Conservation (phyloP, 2,797 vertebrate genomes). For the Novumbra hubbsi region DNA sequence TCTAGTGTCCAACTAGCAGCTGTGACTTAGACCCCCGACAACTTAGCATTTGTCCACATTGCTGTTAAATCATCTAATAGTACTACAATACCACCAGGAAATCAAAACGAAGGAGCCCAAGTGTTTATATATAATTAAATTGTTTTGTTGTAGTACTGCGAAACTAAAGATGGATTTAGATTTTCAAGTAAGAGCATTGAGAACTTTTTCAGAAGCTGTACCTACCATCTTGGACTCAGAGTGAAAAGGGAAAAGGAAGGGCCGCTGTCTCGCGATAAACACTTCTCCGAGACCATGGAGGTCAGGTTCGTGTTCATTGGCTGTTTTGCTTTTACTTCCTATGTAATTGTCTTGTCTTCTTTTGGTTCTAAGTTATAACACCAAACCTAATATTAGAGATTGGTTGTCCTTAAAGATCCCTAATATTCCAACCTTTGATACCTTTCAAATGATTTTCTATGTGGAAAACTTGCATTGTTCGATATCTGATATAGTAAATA, state of each 20-base stretch:
- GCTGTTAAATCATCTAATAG: neutral
- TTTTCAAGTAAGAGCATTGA: constrained; percentile 31
- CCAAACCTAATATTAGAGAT: no score
- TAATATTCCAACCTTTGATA: no score
- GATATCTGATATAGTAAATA: no score
- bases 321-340: constrained; percentile 32
- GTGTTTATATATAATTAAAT: neutral
- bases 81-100: neutral
- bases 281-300: constrained; percentile 41
- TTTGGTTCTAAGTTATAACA: neutral
- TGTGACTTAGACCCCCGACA: neutral
- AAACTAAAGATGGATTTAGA: constrained; percentile 62
- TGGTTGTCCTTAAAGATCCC: no score
- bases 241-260: constrained; percentile 79
- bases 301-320: constrained; percentile 60
- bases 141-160: neutral
- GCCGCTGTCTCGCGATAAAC: constrained; percentile 75
- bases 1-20: neutral
- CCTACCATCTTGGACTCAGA: constrained; percentile 82
- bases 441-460: no score
- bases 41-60: neutral
- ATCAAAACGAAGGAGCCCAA: neutral
- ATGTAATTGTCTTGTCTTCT: neutral
- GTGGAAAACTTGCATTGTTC: no score
- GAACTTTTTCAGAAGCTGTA: constrained; percentile 37